Evolutionary conservation across 2,797 vertebrate species (phyloP), one percentile per base, ranked within the genome.

Genomic region (Galagoides demidoff): DNA sequence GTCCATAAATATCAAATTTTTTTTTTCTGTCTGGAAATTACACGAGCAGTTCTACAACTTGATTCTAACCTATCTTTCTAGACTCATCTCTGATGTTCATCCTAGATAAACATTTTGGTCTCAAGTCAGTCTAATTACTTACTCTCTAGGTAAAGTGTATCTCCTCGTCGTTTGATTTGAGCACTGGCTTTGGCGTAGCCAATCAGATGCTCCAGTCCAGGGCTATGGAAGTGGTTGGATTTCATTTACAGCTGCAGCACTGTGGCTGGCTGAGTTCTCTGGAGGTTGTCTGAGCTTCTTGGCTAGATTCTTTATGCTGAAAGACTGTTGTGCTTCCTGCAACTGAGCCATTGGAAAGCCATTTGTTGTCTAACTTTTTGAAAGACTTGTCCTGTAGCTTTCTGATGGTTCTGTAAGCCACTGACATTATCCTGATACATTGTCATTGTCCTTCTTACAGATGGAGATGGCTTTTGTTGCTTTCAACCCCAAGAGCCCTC

Each of bases 11-110:
- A 68, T 23, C 14, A n/a, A n/a, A n/a, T n/a, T n/a, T n/a, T 71
- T 45, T 84, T 92, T 85, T 83, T 52, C 85, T 70, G 27, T 34
- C 39, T 63, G 22, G 39, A 92, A 92, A 95, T 88, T 34, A 71
- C 25, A 6, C 34, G 27, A 85, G 29, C 19, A 71, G 57, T 7
- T 92, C 14, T 89, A 12, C 20, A 79, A 31, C 7, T 45, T 78
- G 17, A 5, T 92, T 89, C 10, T 13, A 29, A 77, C 22, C 31
- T 71, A 0, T 34, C 23, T 79, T 71, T 78, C 64, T 64, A 79
- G 55, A 61, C n/a, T 34, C 55, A 55, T 39, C 61, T 55, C 43
- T 92, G 68, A 83, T 27, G n/a, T 2, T 37, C 83, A 14, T 19
- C n/a, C 49, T 27, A 37, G 37, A 66, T 39, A 27, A 52, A 66